Evolutionary conservation across 2,888 invertebrate species (phyloP).

Genomic region (Drosophila engyochracea): DNA sequence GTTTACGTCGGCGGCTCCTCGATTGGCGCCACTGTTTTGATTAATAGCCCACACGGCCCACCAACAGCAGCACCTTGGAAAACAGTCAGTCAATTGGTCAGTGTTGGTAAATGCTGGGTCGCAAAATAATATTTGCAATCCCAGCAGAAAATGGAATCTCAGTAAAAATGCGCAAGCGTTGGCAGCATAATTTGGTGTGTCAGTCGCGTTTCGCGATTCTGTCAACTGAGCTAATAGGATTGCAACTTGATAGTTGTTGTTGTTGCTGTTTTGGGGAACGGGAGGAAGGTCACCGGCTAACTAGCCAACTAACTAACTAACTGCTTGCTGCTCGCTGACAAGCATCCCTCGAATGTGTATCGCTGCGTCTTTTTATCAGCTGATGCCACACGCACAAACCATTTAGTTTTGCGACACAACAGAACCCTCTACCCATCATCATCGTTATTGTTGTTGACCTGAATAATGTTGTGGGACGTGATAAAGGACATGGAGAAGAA

Average conservation of each 20-base stretch:
- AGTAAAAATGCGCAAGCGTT: slow-evolving; percentile 37
- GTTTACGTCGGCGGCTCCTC: slow-evolving; percentile 50
- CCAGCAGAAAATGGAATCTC: slow-evolving; percentile 65
- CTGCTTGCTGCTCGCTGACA: slow-evolving; percentile 3
- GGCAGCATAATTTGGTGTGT: slow-evolving; percentile 61
- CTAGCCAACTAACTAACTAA: slow-evolving; percentile 31
- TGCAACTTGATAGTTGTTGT: slow-evolving; percentile 44
- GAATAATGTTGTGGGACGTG: slow-evolving; percentile 66
- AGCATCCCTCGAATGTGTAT: slow-evolving; percentile 37
- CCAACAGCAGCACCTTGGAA: slow-evolving; percentile 16
- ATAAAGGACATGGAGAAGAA: slow-evolving; percentile 13
- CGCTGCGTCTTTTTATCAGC: slow-evolving; percentile 59
- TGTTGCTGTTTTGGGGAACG: background rate
- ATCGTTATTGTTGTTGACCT: slow-evolving; percentile 23
- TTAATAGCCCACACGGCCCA: slow-evolving; percentile 46
- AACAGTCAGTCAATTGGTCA: background rate
- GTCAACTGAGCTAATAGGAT: slow-evolving; percentile 62
- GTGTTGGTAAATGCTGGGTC: slow-evolving; percentile 14
- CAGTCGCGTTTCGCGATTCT: slow-evolving; percentile 44
- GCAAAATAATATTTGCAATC: slow-evolving; percentile 58
- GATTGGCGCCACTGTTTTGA: slow-evolving; percentile 56
- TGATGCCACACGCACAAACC: slow-evolving; percentile 52
- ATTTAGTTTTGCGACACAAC: slow-evolving; percentile 6
- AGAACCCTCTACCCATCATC: background rate
- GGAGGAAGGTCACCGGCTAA: slow-evolving; percentile 19